These are phyloP conservation scores for Miichthys miiuy DNA, from an alignment of 2,797 vertebrate species.

Conservation along the genomic window DNA sequence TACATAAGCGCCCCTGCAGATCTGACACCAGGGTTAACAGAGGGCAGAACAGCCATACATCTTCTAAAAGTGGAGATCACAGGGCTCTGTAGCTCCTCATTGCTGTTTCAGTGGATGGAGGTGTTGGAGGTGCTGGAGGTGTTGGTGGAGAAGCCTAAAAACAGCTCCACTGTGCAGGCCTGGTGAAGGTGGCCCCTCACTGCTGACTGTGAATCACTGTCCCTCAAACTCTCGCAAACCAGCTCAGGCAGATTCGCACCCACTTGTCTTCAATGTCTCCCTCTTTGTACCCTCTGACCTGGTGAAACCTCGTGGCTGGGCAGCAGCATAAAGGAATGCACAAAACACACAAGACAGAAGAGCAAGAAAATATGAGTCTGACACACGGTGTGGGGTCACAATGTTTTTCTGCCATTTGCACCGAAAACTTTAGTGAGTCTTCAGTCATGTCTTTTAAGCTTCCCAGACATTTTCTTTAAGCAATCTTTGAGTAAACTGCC, in stretches of 20 bases:
- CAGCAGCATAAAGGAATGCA: too few species aligned
- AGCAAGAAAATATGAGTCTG: too few species aligned
- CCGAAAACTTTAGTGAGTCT: too few species aligned
- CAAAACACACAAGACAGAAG: too few species aligned
- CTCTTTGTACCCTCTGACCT: too few species aligned
- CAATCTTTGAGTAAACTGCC: too few species aligned
- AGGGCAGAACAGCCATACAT: constrained; percentile 57
- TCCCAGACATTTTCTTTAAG: too few species aligned
- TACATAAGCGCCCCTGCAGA: constrained; percentile 63
- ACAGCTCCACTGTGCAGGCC: constrained; percentile 62
- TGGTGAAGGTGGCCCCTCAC: constrained; percentile 38
- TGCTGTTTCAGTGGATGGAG: constrained; percentile 46
- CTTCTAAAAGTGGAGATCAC: constrained; percentile 71
- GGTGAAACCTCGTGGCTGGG: too few species aligned
- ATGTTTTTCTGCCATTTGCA: too few species aligned
- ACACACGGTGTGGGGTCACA: too few species aligned
- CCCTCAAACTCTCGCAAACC: constrained; percentile 67
- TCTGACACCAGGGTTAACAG: constrained; percentile 56
- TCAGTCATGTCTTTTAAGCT: too few species aligned
- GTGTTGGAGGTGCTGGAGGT: background rate
- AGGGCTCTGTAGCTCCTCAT: constrained; percentile 26
- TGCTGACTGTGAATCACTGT: constrained; percentile 50
- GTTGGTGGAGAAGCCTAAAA: constrained; percentile 40
- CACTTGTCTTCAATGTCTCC: too few species aligned
- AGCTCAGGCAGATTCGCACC: constrained; percentile 57